These are phyloP conservation scores for Halcyon leucocephala DNA, from an alignment of 2,797 vertebrate genomes.

Conservation along the genomic window DNA sequence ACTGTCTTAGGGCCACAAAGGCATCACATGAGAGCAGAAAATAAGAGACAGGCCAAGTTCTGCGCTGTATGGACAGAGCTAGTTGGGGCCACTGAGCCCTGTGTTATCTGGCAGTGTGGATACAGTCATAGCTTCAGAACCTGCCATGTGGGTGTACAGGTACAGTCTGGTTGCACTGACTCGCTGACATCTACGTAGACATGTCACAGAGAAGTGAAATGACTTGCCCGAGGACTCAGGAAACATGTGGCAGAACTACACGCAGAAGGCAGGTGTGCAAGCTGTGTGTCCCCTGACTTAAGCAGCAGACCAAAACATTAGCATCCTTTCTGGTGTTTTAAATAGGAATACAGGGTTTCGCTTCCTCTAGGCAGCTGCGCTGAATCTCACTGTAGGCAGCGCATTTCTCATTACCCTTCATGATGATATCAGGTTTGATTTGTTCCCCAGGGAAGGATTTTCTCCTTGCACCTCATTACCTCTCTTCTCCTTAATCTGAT, in stretches of 20 bases:
- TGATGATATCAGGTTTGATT: conserved; percentile 61
- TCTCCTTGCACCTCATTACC: conserved; percentile 69
- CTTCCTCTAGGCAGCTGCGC: conserved; percentile 15
- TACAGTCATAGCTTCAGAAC: neutral
- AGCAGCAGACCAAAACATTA: conserved; percentile 9
- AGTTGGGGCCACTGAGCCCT: neutral
- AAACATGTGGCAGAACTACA: neutral
- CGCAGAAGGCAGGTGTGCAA: neutral
- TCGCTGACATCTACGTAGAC: neutral
- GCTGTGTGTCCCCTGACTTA: neutral
- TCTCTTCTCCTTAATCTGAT: conserved; percentile 55
- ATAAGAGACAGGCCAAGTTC: neutral
- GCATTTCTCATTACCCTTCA: conserved; percentile 57
- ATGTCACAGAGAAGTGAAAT: conserved; percentile 1
- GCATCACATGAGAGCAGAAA: neutral
- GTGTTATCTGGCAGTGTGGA: neutral
- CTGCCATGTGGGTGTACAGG: neutral
- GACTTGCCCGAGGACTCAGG: neutral
- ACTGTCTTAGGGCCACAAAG: neutral
- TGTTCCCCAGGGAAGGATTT: conserved; percentile 60
- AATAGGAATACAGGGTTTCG: neutral
- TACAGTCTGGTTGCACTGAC: neutral
- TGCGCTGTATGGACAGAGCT: neutral
- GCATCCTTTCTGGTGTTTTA: conserved; percentile 10
- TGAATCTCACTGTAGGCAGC: neutral